Conservation (phyloP, 2,113 vertebrate genomes). For the Mixornis gularis region DNA sequence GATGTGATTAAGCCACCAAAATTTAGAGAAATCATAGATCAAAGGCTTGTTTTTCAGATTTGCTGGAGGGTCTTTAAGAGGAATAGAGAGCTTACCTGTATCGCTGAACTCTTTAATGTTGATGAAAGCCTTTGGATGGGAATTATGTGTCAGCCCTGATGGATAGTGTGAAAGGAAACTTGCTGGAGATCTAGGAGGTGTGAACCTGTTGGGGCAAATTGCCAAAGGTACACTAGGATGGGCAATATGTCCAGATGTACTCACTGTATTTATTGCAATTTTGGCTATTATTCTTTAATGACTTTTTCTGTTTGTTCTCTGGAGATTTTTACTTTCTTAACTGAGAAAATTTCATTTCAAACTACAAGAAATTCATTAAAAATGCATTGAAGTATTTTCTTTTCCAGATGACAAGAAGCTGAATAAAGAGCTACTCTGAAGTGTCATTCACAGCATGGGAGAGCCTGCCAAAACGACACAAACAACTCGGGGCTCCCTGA, state of each 20-base stretch:
- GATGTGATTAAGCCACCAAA: background rate
- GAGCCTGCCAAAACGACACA: background rate
- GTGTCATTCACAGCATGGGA: background rate
- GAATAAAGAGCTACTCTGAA: slow-evolving; percentile 9
- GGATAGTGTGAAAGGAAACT: background rate
- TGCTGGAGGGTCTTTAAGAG: background rate
- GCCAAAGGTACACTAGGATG: background rate
- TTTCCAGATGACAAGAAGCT: slow-evolving; percentile 21
- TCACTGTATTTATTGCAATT: background rate
- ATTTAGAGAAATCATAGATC: background rate
- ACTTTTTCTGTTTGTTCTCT: background rate
- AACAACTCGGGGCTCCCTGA: rapidly evolving
- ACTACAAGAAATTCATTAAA: slow-evolving; percentile 1
- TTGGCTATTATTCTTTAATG: background rate
- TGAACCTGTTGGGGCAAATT: background rate
- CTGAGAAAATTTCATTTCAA: background rate
- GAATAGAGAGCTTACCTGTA: background rate
- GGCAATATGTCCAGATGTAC: background rate
- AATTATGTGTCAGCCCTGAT: background rate
- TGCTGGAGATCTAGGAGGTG: background rate
- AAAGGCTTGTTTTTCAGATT: background rate
- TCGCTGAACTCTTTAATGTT: background rate
- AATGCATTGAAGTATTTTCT: slow-evolving; percentile 29
- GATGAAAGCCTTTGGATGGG: background rate
- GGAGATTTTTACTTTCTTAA: background rate